phyloP scores from a whole-genome alignment of 30 jellyfish, hydroid and myxozoan species.

The Turritopsis dohrnii region DNA sequence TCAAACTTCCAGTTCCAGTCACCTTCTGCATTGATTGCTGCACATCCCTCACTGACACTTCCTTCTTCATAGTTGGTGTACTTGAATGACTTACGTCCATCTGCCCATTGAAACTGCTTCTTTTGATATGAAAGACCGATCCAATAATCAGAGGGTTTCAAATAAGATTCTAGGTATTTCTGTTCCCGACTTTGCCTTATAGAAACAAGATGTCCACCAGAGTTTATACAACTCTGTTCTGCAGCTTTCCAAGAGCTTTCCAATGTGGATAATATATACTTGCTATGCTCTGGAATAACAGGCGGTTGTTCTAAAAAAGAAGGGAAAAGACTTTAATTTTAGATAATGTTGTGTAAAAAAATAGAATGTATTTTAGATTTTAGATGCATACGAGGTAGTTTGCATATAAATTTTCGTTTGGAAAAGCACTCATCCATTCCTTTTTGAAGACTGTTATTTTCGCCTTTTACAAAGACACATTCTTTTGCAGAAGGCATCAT shows the following conservation, averaged over 20 bases:
- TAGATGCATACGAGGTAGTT: conserved; percentile 7
- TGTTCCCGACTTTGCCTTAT: not conserved
- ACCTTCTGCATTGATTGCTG: not conserved
- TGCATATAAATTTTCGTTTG: not conserved
- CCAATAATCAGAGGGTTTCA: not conserved
- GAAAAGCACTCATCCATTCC: not conserved
- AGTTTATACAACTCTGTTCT: not conserved
- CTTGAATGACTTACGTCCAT: not conserved
- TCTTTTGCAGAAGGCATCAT: not conserved
- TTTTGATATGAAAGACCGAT: not conserved
- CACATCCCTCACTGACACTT: not conserved
- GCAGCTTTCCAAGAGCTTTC: not conserved
- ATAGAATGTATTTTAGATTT: not conserved
- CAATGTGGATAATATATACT: not conserved
- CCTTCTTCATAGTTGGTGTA: not conserved
- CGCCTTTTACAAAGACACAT: not conserved
- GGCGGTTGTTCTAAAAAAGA: not conserved
- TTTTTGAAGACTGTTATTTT: not conserved
- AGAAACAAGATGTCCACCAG: conserved; percentile 16
- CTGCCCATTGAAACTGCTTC: not conserved
- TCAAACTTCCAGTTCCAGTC: not conserved
- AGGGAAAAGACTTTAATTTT: not conserved
- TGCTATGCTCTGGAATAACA: conserved; percentile 9
- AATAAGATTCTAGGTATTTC: not conserved
- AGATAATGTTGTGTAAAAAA: not conserved